Evolutionary conservation across 92 coral and sea anemone species (phyloP), one percentile per base, ranked within the genome.

Genomic region (Muricea muricata): DNA sequence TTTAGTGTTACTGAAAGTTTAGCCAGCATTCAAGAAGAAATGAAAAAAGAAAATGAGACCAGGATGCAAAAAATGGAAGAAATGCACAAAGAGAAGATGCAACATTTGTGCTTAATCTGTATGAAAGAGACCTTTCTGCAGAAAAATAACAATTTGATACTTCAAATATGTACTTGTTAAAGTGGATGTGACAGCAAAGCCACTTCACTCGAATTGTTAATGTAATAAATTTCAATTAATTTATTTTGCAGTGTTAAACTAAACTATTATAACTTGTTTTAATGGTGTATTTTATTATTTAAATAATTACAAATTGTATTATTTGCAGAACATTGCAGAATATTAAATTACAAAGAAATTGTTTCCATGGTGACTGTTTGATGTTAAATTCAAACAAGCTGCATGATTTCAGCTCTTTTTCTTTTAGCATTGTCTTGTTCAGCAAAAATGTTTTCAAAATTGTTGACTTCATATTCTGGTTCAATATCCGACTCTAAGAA

Each of bases 401-500:
- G n/a, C n/a, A n/a, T n/a, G n/a, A n/a, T n/a, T n/a, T n/a, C n/a
- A n/a, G n/a, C n/a, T n/a, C n/a, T n/a, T n/a, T n/a, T n/a, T n/a
- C n/a, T n/a, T n/a, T n/a, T n/a, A n/a, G n/a, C n/a, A n/a, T n/a
- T n/a, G n/a, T n/a, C n/a, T n/a, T n/a, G n/a, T n/a, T n/a, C n/a
- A n/a, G n/a, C n/a, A n/a, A n/a, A 28, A 39, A 61, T 63, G 73
- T 60, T 26, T 32, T 61, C 75, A 80, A 79, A 79, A 39, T 56
- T 40, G 72, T 80, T 80, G 6, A 63, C 32, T 40, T 80, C 85
- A 60, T n/a, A n/a, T n/a, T n/a, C n/a, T n/a, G n/a, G 33, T 58
- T 73, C 37, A 48, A 32, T 78, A 46, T 3, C 34, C 21, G 35
- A 46, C 48, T 20, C 41, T n/a, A n/a, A n/a, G 54, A 82, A 45